phyloP scores from a whole-genome alignment of 2,113 vertebrate genomes.

The Noctilio leporinus region DNA sequence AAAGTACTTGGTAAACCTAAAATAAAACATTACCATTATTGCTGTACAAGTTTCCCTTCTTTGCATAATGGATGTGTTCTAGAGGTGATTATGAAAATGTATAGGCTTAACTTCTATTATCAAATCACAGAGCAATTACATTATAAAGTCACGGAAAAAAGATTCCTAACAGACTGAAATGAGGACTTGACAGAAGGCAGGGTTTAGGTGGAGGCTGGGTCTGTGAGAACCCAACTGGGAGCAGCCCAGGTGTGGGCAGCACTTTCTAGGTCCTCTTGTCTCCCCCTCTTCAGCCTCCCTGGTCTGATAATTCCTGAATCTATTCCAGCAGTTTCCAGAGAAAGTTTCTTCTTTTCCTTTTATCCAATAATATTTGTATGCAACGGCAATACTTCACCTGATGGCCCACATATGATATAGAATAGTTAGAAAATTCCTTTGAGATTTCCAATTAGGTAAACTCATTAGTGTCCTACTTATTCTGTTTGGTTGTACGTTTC shows the following conservation, averaged over 20 bases:
- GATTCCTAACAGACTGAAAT: conserved; percentile 15
- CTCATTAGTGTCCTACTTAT: neutral
- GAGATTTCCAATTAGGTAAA: neutral
- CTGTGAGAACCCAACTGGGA: neutral
- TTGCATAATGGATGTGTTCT: conserved; percentile 63
- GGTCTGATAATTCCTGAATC: neutral
- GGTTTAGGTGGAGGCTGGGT: neutral
- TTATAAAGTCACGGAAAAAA: conserved; percentile 21
- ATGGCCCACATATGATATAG: neutral
- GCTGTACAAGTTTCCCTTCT: conserved; percentile 17
- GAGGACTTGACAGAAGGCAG: neutral
- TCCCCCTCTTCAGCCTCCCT: neutral
- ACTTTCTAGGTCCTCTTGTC: neutral
- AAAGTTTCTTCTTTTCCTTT: neutral
- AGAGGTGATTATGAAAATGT: conserved; percentile 64
- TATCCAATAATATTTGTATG: neutral
- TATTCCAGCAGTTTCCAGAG: neutral
- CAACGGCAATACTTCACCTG: neutral
- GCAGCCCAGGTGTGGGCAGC: neutral
- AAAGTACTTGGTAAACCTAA: conserved; percentile 45
- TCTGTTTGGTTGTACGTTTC: neutral
- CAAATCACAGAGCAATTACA: conserved; percentile 61
- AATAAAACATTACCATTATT: conserved; percentile 56
- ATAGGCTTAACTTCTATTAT: conserved; percentile 59
- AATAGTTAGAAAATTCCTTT: neutral